Percentiles rank a stretch among this genome's conserved stretches.
Conservation (phyloP, 2,888 invertebrate species). For the Rhyacophila evoluta region DNA sequence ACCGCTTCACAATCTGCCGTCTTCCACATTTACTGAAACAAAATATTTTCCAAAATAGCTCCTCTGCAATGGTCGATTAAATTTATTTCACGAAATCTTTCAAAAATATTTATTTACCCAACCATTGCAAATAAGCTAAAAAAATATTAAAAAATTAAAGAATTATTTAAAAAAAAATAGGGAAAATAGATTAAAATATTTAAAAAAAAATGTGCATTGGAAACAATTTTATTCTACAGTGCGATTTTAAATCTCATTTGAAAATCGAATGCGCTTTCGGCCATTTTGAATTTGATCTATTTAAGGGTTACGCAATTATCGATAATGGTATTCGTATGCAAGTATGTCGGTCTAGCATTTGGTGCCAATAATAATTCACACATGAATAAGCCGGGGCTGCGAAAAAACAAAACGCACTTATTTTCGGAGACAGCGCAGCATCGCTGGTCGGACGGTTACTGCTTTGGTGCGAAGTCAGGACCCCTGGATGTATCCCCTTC, state of each 20-base stretch:
- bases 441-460: constrained; percentile 73
- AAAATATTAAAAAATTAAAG: not conserved
- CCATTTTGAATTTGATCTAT: constrained; percentile 38
- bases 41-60: constrained; percentile 45
- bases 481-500: constrained; percentile 40
- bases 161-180: not conserved
- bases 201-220: not conserved
- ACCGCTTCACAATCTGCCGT: constrained; percentile 65
- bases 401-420: constrained; percentile 63
- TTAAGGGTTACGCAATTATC: constrained; percentile 47
- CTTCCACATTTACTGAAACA: constrained; percentile 63
- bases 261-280: constrained; percentile 36
- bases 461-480: constrained; percentile 55
- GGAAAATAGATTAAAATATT: not conserved
- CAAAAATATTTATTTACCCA: constrained; percentile 26
- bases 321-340: constrained; percentile 35
- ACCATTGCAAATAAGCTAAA: constrained; percentile 11
- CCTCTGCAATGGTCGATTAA: constrained; percentile 36
- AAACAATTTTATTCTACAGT: not conserved
- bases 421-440: constrained; percentile 73
- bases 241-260: not conserved
- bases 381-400: not conserved
- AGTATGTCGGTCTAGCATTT: constrained; percentile 33
- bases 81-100: constrained; percentile 3
- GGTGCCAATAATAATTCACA: constrained; percentile 39